Conservation (phyloP, 2,888 invertebrate genomes). For the Tetragonula carbonaria region DNA sequence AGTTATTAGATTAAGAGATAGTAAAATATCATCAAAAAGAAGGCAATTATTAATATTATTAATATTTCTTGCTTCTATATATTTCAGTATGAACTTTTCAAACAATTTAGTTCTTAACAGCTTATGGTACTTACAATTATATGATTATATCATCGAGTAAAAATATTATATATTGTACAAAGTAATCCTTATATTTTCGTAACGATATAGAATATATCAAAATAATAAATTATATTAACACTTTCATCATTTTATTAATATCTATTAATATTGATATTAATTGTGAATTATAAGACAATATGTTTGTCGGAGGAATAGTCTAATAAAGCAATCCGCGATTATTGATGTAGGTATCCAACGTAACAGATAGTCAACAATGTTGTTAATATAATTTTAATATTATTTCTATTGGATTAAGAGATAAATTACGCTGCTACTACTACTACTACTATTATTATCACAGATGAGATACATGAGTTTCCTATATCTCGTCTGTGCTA, state of each 20-base stretch:
- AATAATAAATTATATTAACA: constrained; percentile 7
- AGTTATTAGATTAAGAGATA: neutral
- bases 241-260: neutral
- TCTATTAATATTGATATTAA: neutral
- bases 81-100: neutral
- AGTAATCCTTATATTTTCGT: constrained; percentile 23
- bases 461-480: too few relatives aligned
- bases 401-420: constrained; percentile 25
- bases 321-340: neutral
- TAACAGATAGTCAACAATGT: constrained; percentile 3
- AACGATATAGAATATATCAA: neutral
- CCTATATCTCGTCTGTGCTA: too few relatives aligned
- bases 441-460: too few relatives aligned
- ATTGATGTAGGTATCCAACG: neutral
- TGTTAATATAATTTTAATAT: constrained; percentile 3
- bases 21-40: neutral
- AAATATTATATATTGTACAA: too few relatives aligned
- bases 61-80: neutral
- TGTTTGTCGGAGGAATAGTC: neutral
- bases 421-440: neutral
- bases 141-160: neutral
- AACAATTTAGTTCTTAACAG: neutral
- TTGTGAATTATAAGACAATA: neutral
- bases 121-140: neutral
- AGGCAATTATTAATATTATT: neutral